Conservation (phyloP, 2,113 vertebrate species). For the Trichechus manatus region DNA sequence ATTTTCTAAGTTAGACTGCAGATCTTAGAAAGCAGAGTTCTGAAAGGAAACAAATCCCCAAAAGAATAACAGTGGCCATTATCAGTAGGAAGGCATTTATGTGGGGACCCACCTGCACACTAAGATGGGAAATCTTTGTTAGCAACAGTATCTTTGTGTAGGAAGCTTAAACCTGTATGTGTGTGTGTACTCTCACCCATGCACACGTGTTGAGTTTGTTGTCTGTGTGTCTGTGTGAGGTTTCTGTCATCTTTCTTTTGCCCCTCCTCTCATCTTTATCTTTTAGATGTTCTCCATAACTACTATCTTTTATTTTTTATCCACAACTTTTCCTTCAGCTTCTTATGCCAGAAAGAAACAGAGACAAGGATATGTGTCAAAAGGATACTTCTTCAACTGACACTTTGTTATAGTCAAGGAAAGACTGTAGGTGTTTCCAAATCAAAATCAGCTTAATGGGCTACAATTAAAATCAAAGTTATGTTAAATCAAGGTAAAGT, state of each 20-base stretch:
- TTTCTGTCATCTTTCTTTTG: not conserved
- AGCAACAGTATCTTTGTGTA: not conserved
- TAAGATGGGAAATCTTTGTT: not conserved
- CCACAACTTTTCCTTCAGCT: not conserved
- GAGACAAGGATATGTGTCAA: not conserved
- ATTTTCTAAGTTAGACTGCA: not conserved
- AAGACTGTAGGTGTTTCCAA: not conserved
- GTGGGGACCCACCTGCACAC: not conserved
- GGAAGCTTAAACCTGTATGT: not conserved
- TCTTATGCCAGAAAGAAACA: not conserved
- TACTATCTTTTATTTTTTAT: not conserved
- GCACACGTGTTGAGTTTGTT: not conserved
- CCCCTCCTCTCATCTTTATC: not conserved
- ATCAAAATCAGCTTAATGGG: conserved; percentile 21
- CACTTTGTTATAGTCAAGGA: not conserved
- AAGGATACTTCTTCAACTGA: not conserved
- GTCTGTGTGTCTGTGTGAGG: not conserved
- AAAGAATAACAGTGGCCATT: not conserved
- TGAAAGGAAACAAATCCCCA: conserved; percentile 1
- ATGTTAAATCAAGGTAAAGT: not conserved
- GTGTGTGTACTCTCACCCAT: not conserved
- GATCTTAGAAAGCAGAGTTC: not conserved
- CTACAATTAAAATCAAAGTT: conserved; percentile 36
- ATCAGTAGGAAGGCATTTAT: not conserved
- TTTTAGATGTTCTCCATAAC: not conserved